Conservation (phyloP, 2,797 vertebrate genomes). For the Sebastes steindachneri region DNA sequence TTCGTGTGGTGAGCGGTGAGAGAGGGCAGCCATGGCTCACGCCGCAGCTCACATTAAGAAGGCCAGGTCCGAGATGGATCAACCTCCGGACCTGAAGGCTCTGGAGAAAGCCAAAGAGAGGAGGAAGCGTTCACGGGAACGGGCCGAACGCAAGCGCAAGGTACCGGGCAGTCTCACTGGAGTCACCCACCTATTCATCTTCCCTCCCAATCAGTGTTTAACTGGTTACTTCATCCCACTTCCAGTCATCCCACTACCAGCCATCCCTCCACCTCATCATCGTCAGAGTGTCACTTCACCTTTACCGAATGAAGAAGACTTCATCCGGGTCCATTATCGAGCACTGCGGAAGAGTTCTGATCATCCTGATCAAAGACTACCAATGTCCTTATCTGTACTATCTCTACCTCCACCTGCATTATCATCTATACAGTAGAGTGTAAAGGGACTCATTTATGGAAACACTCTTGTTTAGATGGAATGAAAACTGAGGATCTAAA, state of each 20-base stretch:
- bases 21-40: conserved; percentile 89
- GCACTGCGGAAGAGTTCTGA: conserved; percentile 1
- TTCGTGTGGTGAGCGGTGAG: conserved; percentile 8
- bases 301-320: not conserved
- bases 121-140: conserved; percentile 90
- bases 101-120: conserved; percentile 90
- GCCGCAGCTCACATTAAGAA: conserved; percentile 98
- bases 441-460: not conserved
- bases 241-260: conserved; percentile 8
- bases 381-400: not conserved
- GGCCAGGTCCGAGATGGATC: conserved; percentile 89
- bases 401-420: not conserved
- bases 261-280: conserved; percentile 26
- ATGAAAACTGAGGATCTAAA: not conserved
- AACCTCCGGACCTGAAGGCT: conserved; percentile 89
- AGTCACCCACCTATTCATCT: conserved; percentile 34
- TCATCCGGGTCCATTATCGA: not conserved
- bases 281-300: conserved; percentile 26
- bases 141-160: conserved; percentile 96
- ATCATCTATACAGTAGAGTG: not conserved
- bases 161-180: conserved; percentile 78
- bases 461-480: not conserved
- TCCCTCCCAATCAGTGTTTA: conserved; percentile 33
- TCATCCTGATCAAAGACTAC: not conserved
- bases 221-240: conserved; percentile 11